Evolutionary conservation across 2,797 vertebrate genomes (phyloP).

Genomic region (Alfaro cultratus): DNA sequence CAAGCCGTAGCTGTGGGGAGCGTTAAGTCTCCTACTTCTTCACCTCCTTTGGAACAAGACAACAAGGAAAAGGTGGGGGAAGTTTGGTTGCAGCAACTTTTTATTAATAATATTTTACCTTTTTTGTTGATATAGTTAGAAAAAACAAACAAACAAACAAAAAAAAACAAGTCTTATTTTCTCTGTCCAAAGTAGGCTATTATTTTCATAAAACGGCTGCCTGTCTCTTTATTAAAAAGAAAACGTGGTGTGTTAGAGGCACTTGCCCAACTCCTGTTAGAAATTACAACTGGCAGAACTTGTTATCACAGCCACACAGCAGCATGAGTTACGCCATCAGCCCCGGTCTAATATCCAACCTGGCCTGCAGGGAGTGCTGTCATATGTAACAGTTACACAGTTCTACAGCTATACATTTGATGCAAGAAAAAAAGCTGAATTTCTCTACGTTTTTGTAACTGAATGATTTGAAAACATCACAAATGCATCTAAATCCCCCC

Average conservation of each 20-base stretch:
- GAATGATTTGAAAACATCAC: neutral
- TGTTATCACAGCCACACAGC: constrained; percentile 57
- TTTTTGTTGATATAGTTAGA: neutral
- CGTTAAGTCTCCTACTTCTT: constrained; percentile 80
- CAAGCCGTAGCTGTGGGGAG: constrained; percentile 68
- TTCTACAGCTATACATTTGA: neutral
- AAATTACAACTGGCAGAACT: constrained; percentile 74
- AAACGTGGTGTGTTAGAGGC: constrained; percentile 5
- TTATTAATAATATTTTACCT: neutral
- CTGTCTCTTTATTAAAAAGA: neutral
- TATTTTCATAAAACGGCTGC: neutral
- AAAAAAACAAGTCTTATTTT: neutral
- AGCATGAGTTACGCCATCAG: constrained; percentile 63
- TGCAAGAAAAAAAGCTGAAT: neutral
- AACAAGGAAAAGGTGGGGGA: constrained; percentile 85
- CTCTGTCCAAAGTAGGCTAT: neutral
- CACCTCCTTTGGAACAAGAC: constrained; percentile 80
- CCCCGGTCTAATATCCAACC: constrained; percentile 56
- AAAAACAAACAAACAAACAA: too few relatives aligned
- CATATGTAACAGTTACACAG: constrained; percentile 7
- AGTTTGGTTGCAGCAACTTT: constrained; percentile 22
- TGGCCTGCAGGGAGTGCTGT: constrained; percentile 34
- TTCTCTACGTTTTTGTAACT: neutral
- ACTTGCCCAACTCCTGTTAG: constrained; percentile 32
- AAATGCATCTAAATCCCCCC: constrained; percentile 7